phyloP scores from a whole-genome alignment of 2,888 invertebrate species.

The Poecilus cupreus region DNA sequence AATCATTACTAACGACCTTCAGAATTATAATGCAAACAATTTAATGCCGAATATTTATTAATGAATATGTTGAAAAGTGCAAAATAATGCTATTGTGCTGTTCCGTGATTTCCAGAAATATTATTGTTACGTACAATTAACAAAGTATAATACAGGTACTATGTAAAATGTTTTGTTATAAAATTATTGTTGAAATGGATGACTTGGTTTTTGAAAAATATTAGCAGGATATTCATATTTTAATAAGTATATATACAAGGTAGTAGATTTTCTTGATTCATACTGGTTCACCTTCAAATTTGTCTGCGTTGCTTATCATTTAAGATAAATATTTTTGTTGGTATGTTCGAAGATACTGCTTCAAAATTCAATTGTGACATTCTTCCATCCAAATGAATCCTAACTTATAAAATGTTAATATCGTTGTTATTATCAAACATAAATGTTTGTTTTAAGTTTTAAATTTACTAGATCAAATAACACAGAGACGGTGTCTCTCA shows the following conservation, averaged over 20 bases:
- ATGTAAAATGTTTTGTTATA: not conserved
- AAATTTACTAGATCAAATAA: no score
- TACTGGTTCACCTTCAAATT: slow-evolving; percentile 9
- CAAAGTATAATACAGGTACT: not conserved
- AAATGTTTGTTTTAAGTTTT: no score
- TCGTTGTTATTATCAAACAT: no score
- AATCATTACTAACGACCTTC: slow-evolving; percentile 47
- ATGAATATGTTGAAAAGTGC: slow-evolving; percentile 12
- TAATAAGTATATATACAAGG: not conserved
- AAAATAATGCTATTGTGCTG: not conserved
- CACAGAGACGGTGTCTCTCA: no score
- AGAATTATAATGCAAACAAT: not conserved
- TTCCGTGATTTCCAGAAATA: not conserved
- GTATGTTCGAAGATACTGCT: no score
- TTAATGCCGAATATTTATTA: slow-evolving; percentile 12
- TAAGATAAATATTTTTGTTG: not conserved
- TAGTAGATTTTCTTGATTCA: not conserved
- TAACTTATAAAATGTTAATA: no score
- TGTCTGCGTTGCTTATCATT: not conserved
- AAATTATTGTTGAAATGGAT: not conserved
- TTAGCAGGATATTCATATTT: no score
- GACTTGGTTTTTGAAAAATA: not conserved
- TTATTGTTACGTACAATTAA: not conserved
- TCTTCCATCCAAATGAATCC: no score
- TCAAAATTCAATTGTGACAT: no score